A percentile compares a stretch with the other conserved stretches of the same genome.
phyloP scores from a whole-genome alignment of 2,888 invertebrate genomes.

The Diadegma fenestrale region DNA sequence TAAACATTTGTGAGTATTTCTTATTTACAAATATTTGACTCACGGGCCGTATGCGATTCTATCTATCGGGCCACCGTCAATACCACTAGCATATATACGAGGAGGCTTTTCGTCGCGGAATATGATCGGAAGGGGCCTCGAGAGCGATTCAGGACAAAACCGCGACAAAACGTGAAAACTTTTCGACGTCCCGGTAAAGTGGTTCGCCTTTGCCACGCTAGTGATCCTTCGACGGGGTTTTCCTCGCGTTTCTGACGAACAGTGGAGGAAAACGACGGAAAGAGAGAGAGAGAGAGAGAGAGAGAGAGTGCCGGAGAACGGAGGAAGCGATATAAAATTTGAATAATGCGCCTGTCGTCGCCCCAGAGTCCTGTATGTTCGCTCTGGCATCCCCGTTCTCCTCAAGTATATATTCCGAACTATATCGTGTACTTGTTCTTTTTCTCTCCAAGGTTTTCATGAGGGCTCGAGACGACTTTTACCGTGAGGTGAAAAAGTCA shows the following conservation, averaged over 20 bases:
- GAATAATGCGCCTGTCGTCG: slow-evolving; percentile 66
- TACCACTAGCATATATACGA: slow-evolving; percentile 18
- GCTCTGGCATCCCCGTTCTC: slow-evolving; percentile 36
- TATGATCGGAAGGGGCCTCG: slow-evolving; percentile 53
- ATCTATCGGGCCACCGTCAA: slow-evolving; percentile 10
- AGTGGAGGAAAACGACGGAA: background rate
- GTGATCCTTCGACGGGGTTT: slow-evolving; percentile 49
- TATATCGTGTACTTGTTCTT: slow-evolving; percentile 52
- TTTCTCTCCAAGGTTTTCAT: slow-evolving; percentile 51
- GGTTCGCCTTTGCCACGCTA: slow-evolving; percentile 55
- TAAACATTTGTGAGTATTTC: background rate
- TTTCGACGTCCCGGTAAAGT: slow-evolving; percentile 56
- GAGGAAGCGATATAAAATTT: slow-evolving; percentile 64
- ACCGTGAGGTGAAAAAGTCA: slow-evolving; percentile 51
- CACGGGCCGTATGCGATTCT: background rate
- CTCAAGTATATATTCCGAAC: slow-evolving; percentile 40
- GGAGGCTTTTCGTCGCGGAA: slow-evolving; percentile 38
- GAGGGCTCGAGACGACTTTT: slow-evolving; percentile 48
- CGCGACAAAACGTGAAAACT: slow-evolving; percentile 56
- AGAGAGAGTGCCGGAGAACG: slow-evolving; percentile 26
- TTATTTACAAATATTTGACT: slow-evolving; percentile 10
- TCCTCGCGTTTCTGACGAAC: slow-evolving; percentile 45
- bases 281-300: slow-evolving; percentile 25
- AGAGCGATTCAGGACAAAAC: slow-evolving; percentile 21
- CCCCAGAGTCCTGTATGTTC: slow-evolving; percentile 44